phyloP scores from a whole-genome alignment of 2,888 invertebrate species.

The Xestia ashworthii region DNA sequence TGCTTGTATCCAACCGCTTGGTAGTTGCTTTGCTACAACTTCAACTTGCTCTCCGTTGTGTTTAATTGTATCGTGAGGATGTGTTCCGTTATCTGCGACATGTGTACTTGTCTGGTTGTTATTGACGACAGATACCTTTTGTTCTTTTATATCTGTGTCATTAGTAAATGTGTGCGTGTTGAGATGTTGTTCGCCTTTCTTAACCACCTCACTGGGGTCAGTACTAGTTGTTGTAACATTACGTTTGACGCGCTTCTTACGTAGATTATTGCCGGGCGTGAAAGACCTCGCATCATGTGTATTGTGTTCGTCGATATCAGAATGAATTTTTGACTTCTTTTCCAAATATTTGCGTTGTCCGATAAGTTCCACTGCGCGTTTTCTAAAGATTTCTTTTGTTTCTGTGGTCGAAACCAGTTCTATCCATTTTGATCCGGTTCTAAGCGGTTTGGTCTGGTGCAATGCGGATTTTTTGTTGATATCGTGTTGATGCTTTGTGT shows the following conservation, averaged over 20 bases:
- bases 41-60: not conserved
- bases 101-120: not conserved
- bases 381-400: not conserved
- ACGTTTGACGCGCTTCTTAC: constrained; percentile 45
- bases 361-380: not conserved
- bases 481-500: constrained; percentile 32
- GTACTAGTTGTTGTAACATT: not conserved
- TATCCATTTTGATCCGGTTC: not conserved
- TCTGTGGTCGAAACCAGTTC: constrained; percentile 4
- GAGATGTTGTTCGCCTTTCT: constrained; percentile 1
- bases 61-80: not conserved
- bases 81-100: not conserved
- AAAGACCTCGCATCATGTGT: not conserved
- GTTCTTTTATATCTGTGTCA: not conserved
- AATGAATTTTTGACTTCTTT: constrained; percentile 36
- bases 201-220: not conserved
- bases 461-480: constrained; percentile 35
- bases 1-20: not conserved
- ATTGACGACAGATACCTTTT: not conserved
- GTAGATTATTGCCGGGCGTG: not conserved
- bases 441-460: constrained; percentile 5
- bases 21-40: not conserved
- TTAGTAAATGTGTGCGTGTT: not conserved
- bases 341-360: constrained; percentile 4
- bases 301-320: not conserved